Evolutionary conservation across 2,888 invertebrate species (phyloP), one percentile per base, ranked within the genome.

Genomic region (Acanthacorydalis orientalis): DNA sequence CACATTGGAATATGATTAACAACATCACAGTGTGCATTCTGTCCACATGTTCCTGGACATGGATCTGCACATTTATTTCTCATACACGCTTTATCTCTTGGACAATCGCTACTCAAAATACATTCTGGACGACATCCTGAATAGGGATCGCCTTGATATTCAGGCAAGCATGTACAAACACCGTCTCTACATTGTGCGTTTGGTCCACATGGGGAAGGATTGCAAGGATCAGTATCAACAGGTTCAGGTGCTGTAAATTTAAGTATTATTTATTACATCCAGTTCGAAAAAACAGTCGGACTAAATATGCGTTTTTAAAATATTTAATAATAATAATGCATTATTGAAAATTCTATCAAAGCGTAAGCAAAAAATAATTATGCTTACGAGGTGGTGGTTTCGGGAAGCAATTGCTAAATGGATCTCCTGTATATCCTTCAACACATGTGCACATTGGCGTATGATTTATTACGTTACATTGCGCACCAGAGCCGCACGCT

Each of bases 151-250:
- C 72, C 72, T 55, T 64, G 63, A 53, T 67, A 69, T 54, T 68
- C 68, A 8, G 63, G 57, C 23, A 65, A 51, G 56, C 72, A 72
- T n/a, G 64, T 61, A 54, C 70, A 72, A 43, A 59, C 51, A 37
- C 64, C 64, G 44, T 62, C 56, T 39, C 65, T 60, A 57, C 77
- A 78, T 54, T 68, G 60, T 39, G 77, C 69, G 57, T 83, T 82
- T 4, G 78, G 68, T 35, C 86, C 86, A 63, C 86, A 87, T 38
- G 83, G 83, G 32, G 75, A 75, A 50, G 78, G 78, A 57, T 73
- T 71, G 57, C 80, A 80, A 43, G 74, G 73, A 60, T 78, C 72
- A 48, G 54, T 55, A 45, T 59, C 56, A 16, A 57, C 54, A 47
- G 57, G 57, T 53, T 53, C 56, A 32, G 52, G 51, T 46, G 52